phyloP scores from a whole-genome alignment of 2,113 vertebrate species.

The Brachyhypopomus occidentalis region DNA sequence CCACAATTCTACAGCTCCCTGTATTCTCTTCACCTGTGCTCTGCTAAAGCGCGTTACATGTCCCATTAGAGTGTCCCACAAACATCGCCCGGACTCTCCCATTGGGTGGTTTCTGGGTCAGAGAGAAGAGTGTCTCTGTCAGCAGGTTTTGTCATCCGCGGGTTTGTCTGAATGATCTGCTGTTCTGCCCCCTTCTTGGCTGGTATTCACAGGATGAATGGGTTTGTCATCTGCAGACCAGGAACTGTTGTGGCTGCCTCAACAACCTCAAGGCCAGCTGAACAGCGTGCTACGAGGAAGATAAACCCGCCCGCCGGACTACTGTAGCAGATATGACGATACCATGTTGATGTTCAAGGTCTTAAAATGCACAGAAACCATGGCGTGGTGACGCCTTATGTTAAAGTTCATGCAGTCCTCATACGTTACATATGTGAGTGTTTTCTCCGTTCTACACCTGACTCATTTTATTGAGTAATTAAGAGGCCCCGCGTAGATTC shows the following conservation, averaged over 20 bases:
- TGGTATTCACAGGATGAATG: slow-evolving; percentile 27
- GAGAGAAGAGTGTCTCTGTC: slow-evolving; percentile 38
- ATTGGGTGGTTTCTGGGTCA: slow-evolving; percentile 53
- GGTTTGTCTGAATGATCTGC: slow-evolving; percentile 30
- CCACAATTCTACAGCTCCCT: slow-evolving; percentile 25
- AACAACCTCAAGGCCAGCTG: slow-evolving; percentile 17
- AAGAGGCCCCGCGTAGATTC: no score
- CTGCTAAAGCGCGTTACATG: slow-evolving; percentile 34
- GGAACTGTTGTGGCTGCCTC: background rate
- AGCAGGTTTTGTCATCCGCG: slow-evolving; percentile 48
- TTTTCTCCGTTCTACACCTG: no score
- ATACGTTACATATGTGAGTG: background rate
- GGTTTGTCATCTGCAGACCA: slow-evolving; percentile 29
- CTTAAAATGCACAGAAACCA: background rate
- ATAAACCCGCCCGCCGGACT: background rate
- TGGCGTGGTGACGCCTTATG: background rate
- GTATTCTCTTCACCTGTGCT: slow-evolving; percentile 60
- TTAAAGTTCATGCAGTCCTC: background rate
- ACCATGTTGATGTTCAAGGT: slow-evolving; percentile 10
- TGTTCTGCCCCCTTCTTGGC: slow-evolving; percentile 4
- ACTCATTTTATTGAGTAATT: no score
- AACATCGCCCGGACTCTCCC: slow-evolving; percentile 54
- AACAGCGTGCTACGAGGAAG: background rate
- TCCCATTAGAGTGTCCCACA: slow-evolving; percentile 44
- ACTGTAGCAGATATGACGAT: slow-evolving; percentile 29